Percentiles rank a stretch among this genome's conserved stretches.
phyloP scores from a whole-genome alignment of 35 echinoderm and acorn worm species.

The Heliocidaris tuberculata region DNA sequence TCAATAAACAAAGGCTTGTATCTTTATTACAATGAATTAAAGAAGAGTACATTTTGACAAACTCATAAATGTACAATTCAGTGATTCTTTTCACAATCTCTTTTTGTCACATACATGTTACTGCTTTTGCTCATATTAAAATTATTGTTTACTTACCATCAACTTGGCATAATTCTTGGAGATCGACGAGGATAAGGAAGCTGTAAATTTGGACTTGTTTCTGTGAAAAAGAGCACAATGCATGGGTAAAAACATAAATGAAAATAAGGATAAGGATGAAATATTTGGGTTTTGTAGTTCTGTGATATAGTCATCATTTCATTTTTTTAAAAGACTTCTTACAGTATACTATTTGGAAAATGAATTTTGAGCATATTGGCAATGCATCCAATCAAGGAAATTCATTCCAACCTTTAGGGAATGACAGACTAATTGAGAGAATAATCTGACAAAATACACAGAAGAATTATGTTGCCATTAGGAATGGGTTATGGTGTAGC shows the following conservation, averaged over 20 bases:
- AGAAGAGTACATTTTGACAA: no score
- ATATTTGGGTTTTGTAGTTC: background rate
- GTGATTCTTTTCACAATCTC: background rate
- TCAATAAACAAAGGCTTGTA: background rate
- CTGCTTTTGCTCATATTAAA: no score
- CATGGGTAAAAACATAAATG: background rate
- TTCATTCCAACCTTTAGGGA: background rate
- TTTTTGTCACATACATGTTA: no score
- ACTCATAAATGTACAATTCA: background rate
- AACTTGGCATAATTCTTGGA: conserved; percentile 32
- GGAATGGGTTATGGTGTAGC: no score
- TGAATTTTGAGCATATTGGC: background rate
- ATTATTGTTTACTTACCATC: background rate
- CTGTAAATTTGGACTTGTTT: conserved; percentile 36
- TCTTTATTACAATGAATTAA: no score
- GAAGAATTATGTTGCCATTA: no score
- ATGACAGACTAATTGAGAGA: no score
- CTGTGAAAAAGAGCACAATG: background rate
- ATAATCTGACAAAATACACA: no score
- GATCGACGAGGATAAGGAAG: background rate
- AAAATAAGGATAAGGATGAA: no score
- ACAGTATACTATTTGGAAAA: background rate
- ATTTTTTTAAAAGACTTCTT: background rate
- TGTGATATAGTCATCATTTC: background rate
- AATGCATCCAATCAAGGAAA: background rate